Conservation (phyloP, 2,797 vertebrate genomes). For the Eptatretus atami region DNA sequence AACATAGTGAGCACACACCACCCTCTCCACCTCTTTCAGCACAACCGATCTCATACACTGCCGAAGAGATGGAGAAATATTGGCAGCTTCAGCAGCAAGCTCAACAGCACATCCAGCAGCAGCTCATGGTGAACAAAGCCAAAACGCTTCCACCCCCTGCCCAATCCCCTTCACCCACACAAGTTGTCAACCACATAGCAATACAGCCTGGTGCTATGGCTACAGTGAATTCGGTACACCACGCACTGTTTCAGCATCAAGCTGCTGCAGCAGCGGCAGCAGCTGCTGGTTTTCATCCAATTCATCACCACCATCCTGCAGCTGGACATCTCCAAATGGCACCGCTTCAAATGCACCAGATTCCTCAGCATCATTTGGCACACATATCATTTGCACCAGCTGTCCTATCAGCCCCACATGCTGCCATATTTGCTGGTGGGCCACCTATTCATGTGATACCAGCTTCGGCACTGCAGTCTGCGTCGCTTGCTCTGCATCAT, state of each 20-base stretch:
- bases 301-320: background rate
- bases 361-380: slow-evolving; percentile 35
- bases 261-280: slow-evolving; percentile 24
- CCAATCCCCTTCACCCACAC: slow-evolving; percentile 17
- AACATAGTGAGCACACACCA: background rate
- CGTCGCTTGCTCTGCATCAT: slow-evolving; percentile 62
- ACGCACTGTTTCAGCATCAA: slow-evolving; percentile 77
- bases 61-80: slow-evolving; percentile 97
- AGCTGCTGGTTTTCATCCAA: slow-evolving; percentile 34
- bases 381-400: slow-evolving; percentile 40
- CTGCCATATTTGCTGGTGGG: slow-evolving; percentile 51
- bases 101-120: slow-evolving; percentile 93
- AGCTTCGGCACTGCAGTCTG: slow-evolving; percentile 65
- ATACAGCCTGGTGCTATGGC: slow-evolving; percentile 51
- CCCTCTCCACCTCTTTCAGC: slow-evolving; percentile 33
- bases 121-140: slow-evolving; percentile 80
- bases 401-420: slow-evolving; percentile 57
- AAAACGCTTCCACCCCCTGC: slow-evolving; percentile 46
- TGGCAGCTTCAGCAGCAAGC: slow-evolving; percentile 87
- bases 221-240: slow-evolving; percentile 67
- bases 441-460: slow-evolving; percentile 96
- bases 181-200: slow-evolving; percentile 12
- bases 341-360: slow-evolving; percentile 46
- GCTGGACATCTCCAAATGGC: slow-evolving; percentile 42
- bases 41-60: slow-evolving; percentile 88